Conservation (phyloP, 1,140 invertebrate species). For the Bombus sylvicola region DNA sequence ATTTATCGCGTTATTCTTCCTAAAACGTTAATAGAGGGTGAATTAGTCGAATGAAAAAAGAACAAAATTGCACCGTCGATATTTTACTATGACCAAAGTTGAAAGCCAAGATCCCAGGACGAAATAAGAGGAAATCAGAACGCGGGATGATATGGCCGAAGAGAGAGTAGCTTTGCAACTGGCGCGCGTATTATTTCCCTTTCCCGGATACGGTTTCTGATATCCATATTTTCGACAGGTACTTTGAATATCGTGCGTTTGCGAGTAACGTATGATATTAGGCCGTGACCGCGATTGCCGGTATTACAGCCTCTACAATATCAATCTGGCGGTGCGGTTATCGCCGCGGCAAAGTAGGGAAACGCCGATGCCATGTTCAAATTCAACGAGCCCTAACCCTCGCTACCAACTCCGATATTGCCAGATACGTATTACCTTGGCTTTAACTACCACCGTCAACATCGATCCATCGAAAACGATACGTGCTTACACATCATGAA, state of each 20-base stretch:
- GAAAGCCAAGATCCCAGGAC: not conserved
- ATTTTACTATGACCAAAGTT: not conserved
- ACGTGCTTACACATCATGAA: slow-evolving; percentile 41
- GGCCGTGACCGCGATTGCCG: slow-evolving; percentile 26
- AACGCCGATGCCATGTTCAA: slow-evolving; percentile 39
- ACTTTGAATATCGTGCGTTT: slow-evolving; percentile 13
- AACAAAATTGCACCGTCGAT: not conserved
- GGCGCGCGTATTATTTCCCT: not conserved
- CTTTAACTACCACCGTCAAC: slow-evolving; percentile 46
- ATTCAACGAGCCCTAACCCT: slow-evolving; percentile 15
- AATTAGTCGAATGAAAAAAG: no score
- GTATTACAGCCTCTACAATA: slow-evolving; percentile 37
- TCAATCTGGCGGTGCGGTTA: slow-evolving; percentile 36
- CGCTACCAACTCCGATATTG: slow-evolving; percentile 18
- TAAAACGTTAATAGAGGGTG: no score
- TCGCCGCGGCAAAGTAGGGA: slow-evolving; percentile 19
- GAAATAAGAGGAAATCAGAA: not conserved
- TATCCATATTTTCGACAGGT: slow-evolving; percentile 1
- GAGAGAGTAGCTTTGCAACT: not conserved
- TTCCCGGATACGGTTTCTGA: not conserved
- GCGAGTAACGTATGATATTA: slow-evolving; percentile 2
- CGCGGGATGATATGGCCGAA: not conserved
- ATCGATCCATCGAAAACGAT: slow-evolving; percentile 43
- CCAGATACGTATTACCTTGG: slow-evolving; percentile 47
- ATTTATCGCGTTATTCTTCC: no score